phyloP scores from a whole-genome alignment of 2,888 invertebrate species.

The Loripinus fragilis region DNA sequence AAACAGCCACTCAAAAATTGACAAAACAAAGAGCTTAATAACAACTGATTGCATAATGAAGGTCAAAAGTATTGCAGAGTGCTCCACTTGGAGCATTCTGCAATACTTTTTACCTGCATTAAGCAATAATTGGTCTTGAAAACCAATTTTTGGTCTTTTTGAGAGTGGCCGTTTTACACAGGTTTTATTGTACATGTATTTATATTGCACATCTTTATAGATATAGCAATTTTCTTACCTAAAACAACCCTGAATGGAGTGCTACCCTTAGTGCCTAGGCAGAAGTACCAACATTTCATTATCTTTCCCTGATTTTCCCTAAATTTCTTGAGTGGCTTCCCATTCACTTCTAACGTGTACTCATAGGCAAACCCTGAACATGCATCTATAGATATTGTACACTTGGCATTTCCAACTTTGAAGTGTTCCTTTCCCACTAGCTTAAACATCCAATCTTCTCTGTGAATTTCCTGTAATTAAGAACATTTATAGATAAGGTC shows the following conservation, averaged over 20 bases:
- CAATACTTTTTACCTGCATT: no score
- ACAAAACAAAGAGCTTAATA: no score
- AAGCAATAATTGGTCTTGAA: no score
- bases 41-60: no score
- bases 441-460: conserved; percentile 96
- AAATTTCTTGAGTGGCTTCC: conserved; percentile 91
- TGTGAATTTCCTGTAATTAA: conserved; percentile 87
- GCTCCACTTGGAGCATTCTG: no score
- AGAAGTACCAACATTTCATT: conserved; percentile 89
- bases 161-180: no score
- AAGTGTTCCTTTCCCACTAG: conserved; percentile 94
- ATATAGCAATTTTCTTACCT: conserved; percentile 86
- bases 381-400: conserved; percentile 86
- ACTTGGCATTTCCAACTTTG: conserved; percentile 86
- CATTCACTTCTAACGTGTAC: conserved; percentile 92
- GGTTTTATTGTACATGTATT: no score
- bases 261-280: conserved; percentile 24
- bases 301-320: conserved; percentile 91
- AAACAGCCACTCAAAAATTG: no score
- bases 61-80: no score
- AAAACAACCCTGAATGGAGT: conserved; percentile 87
- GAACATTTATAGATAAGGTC: no score
- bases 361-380: conserved; percentile 90
- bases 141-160: no score
- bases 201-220: no score